These are phyloP conservation scores for Botia almorhae DNA, from an alignment of 2,797 vertebrate genomes.

Conservation along the genomic window DNA sequence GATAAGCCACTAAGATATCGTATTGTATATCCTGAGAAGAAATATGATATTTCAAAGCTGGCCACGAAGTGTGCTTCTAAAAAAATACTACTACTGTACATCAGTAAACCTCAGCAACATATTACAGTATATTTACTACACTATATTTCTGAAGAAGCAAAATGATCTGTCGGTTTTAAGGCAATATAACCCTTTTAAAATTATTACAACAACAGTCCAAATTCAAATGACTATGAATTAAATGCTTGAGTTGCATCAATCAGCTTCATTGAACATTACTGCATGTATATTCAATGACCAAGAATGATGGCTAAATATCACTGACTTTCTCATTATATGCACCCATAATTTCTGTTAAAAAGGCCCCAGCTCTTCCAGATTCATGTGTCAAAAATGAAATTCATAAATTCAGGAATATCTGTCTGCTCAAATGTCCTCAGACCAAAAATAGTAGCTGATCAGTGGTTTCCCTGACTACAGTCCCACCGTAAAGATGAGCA, in stretches of 20 bases:
- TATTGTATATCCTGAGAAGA: conserved; percentile 4
- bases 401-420: conserved; percentile 36
- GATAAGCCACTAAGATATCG: not conserved
- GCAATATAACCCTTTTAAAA: not conserved
- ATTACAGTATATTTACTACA: too few relatives aligned
- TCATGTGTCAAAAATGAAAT: conserved; percentile 22
- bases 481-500: conserved; percentile 22
- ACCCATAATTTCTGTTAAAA: conserved; percentile 44
- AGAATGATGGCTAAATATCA: conserved; percentile 19
- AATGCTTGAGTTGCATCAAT: not conserved
- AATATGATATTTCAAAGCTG: too few relatives aligned
- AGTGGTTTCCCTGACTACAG: conserved; percentile 46
- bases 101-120: not conserved
- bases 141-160: not conserved
- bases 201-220: not conserved
- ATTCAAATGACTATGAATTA: not conserved
- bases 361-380: conserved; percentile 10
- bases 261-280: conserved; percentile 28
- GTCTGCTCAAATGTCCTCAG: conserved; percentile 16
- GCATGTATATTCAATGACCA: conserved; percentile 1
- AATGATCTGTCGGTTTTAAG: not conserved
- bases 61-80: not conserved
- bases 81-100: not conserved
- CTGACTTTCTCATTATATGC: conserved; percentile 43
- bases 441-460: conserved; percentile 38